Evolutionary conservation across 2,888 invertebrate species (phyloP).

Genomic region (Lymantria dispar): DNA sequence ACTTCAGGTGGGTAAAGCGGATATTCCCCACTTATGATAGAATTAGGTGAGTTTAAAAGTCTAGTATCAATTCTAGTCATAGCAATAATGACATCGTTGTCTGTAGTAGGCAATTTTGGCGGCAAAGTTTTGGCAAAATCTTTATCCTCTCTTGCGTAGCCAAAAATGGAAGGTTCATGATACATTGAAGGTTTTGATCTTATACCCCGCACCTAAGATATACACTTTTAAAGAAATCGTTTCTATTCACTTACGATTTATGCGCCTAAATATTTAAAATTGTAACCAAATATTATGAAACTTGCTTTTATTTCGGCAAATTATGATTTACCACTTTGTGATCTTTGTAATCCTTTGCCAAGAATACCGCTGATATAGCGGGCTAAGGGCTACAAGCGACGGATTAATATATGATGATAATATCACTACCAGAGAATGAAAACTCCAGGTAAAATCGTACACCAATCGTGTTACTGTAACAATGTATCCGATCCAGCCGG

Average conservation of each 20-base stretch:
- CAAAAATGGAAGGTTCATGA: constrained; percentile 44
- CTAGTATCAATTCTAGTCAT: constrained; percentile 58
- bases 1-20: constrained; percentile 53
- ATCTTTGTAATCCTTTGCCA: too few relatives aligned
- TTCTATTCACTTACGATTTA: too few relatives aligned
- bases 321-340: background rate
- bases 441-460: background rate
- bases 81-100: constrained; percentile 57
- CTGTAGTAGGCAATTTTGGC: constrained; percentile 24
- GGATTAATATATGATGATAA: too few relatives aligned
- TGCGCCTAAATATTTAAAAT: too few relatives aligned
- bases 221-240: background rate
- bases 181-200: constrained; percentile 17
- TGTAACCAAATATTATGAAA: too few relatives aligned
- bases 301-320: background rate
- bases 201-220: constrained; percentile 54
- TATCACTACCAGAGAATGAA: background rate
- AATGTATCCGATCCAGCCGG: too few relatives aligned
- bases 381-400: too few relatives aligned
- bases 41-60: constrained; percentile 46
- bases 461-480: too few relatives aligned
- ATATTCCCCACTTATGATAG: constrained; percentile 55
- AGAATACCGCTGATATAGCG: too few relatives aligned
- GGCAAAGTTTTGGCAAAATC: constrained; percentile 37
- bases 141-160: constrained; percentile 50